Conservation (phyloP, 2,113 vertebrate species). For the Myotis yumanensis region DNA sequence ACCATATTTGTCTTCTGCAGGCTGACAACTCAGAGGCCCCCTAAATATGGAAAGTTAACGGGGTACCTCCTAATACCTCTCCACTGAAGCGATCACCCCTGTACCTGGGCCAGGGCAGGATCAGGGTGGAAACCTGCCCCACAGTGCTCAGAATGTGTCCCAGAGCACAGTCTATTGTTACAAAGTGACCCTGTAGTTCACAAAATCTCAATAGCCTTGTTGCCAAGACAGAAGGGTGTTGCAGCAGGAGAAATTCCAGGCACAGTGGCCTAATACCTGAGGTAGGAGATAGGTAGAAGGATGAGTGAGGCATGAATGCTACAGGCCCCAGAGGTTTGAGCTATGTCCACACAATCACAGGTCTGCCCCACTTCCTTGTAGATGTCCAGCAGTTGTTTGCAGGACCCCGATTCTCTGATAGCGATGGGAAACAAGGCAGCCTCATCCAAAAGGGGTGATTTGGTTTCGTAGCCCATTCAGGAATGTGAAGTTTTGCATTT, state of each 20-base stretch:
- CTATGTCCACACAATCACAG: slow-evolving; percentile 57
- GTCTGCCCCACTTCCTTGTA: slow-evolving; percentile 42
- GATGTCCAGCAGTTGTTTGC: slow-evolving; percentile 67
- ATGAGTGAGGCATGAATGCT: background rate
- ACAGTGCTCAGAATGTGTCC: background rate
- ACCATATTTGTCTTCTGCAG: background rate
- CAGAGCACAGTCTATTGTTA: background rate
- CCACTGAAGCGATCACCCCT: background rate
- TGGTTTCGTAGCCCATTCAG: background rate
- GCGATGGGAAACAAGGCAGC: background rate
- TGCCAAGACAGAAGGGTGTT: background rate
- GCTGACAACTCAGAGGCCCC: background rate
- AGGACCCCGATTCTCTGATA: slow-evolving; percentile 60
- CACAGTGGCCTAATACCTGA: background rate
- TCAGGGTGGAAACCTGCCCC: too few relatives aligned
- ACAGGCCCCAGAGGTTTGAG: slow-evolving; percentile 24
- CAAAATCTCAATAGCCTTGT: background rate
- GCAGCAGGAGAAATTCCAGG: background rate
- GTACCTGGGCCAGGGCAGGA: background rate
- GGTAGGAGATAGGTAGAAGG: slow-evolving; percentile 47
- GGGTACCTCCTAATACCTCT: background rate
- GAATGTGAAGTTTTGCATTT: background rate
- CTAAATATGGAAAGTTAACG: background rate
- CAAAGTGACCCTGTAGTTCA: background rate
- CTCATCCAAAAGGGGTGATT: background rate